Evolutionary conservation across 2,888 invertebrate species (phyloP).

Genomic region (Epistrophe grossulariae): DNA sequence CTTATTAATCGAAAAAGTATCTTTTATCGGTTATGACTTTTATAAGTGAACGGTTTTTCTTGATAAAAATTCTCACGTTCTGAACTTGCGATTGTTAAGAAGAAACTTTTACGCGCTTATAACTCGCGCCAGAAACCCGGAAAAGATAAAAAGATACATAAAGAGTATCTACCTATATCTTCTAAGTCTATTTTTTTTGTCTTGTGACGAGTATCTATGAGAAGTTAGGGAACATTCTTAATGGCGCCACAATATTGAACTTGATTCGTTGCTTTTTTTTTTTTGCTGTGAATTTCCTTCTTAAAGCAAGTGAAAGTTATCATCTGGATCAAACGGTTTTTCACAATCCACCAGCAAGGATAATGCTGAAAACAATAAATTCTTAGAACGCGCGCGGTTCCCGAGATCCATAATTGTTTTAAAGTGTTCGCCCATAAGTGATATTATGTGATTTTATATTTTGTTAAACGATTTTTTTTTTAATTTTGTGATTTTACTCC

Average conservation of each 20-base stretch:
- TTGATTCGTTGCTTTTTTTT: conserved; percentile 59
- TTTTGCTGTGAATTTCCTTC: conserved; percentile 37
- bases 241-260: conserved; percentile 73
- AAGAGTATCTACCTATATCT: conserved; percentile 39
- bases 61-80: conserved; percentile 58
- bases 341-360: conserved; percentile 56
- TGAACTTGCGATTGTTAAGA: conserved; percentile 43
- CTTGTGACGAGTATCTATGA: conserved; percentile 19
- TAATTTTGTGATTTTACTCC: conserved; percentile 31
- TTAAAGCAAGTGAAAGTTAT: conserved; percentile 37
- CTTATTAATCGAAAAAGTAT: conserved; percentile 5
- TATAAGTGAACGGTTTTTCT: conserved; percentile 30
- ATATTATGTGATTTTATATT: conserved; percentile 48
- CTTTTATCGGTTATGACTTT: conserved; percentile 32
- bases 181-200: conserved; percentile 42
- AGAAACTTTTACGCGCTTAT: conserved; percentile 69
- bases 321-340: conserved; percentile 41
- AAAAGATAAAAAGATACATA: conserved; percentile 71
- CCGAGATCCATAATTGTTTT: conserved; percentile 6
- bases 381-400: conserved; percentile 69
- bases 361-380: conserved; percentile 55
- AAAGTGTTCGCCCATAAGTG: conserved; percentile 23
- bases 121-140: conserved; percentile 72
- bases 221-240: conserved; percentile 59
- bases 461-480: conserved; percentile 18